Base-by-base conservation (phyloP, 2,113 vertebrate genomes). In the Bucco capensis region DNA sequence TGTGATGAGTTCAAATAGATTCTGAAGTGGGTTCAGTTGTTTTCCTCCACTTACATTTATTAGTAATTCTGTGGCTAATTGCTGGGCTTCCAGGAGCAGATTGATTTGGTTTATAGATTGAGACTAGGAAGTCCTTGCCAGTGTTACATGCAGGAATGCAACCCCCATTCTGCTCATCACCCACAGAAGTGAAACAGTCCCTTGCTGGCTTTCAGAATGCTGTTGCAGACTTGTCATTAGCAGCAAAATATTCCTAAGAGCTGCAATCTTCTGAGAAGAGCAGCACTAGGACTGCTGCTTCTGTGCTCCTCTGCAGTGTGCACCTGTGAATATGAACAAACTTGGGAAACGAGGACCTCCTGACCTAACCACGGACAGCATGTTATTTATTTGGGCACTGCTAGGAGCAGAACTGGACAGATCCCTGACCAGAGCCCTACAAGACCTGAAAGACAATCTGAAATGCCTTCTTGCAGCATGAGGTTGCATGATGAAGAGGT, bases 381-480 rank as follows among this genome's bases (percentile, higher is more conserved):
- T 0, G 2, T n/a, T n/a, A n/a, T n/a, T n/a, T 8, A 19, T 9
- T 18, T 47, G n/a, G 24, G 49, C 42, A 14, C 70, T 66, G 62
- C 69, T 54, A 17, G 56, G 24, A 62, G 42, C 30, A 62, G 25
- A 84, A 57, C 25, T 4, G 24, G 25, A 23, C 35, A 42, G 19
- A 2, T 28, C 14, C 64, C 57, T 30, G 50, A 62, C 57, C 47
- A 40, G 30, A 79, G 51, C 22, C 16, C 35, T 67, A 25, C 23
- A 25, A 27, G 27, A 51, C 37, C 42, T 28, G 12, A 24, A 60
- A 49, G 27, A 49, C 54, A 19, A 30, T 22, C n/a, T 19, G 11
- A 70, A 71, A 56, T 15, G 5, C 37, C n/a, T 75, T 46, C 62
- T 70, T 65, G 28, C 31, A 11, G n/a, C 6, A 33, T 3, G 9